Base-by-base conservation (phyloP, 2,888 invertebrate genomes). In the Drosophila phalerata region DNA sequence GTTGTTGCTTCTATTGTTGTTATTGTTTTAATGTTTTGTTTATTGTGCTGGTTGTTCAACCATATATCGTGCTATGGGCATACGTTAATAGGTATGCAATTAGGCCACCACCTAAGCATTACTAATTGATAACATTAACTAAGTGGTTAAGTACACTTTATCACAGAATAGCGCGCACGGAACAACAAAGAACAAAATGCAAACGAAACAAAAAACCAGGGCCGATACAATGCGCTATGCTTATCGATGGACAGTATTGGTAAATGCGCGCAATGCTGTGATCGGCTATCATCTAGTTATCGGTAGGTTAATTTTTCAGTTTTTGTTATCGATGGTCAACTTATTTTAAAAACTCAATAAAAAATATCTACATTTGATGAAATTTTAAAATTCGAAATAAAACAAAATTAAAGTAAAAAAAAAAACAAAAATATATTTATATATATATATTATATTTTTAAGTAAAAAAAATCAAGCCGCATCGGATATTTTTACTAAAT, bases 111-210 rank as follows among this genome's bases (percentile, higher is more conserved):
- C 72, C 61, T 52, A 58, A 72, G 61, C 82, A 75, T 81, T 68
- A 69, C 72, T 65, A 63, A 81, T 78, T 85, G 82, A 85, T 70
- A 82, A 70, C 77, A 79, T 75, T 57, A 63, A 79, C 55, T 69
- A 82, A 68, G 56, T 68, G 67, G 52, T 84, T 87, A 87, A 82
- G 81, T 82, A 82, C 85, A 81, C 85, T 85, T 82, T 82, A 82
- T 82, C 81, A 84, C 85, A 87, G 81, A 72, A 73, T 57, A 68
- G 73, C 72, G 76, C 77, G 77, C 81, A 78, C 81, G 61, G 52
- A 63, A 71, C 68, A 77, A 77, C 77, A 77, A 79, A 68, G 76
- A 76, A 79, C 77, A 65, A 69, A 69, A 74, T 53, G 79, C 79
- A 53, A 74, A 64, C 71, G 79, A 79, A 79, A 79, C 76, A 79